Conservation (phyloP, 2,113 vertebrate genomes). For the Melozone crissalis region DNA sequence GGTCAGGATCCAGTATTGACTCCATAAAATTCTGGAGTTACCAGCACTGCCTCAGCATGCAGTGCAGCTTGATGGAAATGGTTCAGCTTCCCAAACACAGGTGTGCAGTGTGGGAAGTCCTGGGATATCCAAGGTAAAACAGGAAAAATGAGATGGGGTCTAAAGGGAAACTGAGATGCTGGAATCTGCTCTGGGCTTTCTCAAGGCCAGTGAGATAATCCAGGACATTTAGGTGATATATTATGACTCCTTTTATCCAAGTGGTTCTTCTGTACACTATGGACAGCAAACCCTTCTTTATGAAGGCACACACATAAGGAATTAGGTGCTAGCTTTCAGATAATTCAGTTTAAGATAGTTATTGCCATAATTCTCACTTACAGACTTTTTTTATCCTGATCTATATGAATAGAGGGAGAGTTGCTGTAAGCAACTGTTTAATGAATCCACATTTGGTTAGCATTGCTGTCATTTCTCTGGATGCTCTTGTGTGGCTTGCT, state of each 20-base stretch:
- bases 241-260: not conserved
- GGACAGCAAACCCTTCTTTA: not conserved
- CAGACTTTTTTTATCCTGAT: not conserved
- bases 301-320: not conserved
- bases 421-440: not conserved
- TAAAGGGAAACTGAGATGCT: not conserved
- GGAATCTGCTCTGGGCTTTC: not conserved
- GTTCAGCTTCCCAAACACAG: not conserved
- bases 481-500: constrained; percentile 25
- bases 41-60: not conserved
- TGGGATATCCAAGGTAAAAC: not conserved
- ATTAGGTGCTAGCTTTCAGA: not conserved
- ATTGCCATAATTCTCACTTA: not conserved
- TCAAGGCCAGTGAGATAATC: not conserved
- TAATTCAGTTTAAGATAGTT: not conserved
- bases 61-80: not conserved
- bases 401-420: not conserved
- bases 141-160: not conserved
- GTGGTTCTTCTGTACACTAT: not conserved
- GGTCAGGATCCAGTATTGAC: not conserved
- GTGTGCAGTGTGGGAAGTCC: not conserved
- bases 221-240: not conserved
- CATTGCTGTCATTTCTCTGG: not conserved
- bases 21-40: not conserved
- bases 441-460: not conserved